A percentile compares a stretch with the other conserved stretches of the same genome.
Evolutionary conservation across 2,797 vertebrate species (phyloP).

Genomic region (Poecilia gillii): DNA sequence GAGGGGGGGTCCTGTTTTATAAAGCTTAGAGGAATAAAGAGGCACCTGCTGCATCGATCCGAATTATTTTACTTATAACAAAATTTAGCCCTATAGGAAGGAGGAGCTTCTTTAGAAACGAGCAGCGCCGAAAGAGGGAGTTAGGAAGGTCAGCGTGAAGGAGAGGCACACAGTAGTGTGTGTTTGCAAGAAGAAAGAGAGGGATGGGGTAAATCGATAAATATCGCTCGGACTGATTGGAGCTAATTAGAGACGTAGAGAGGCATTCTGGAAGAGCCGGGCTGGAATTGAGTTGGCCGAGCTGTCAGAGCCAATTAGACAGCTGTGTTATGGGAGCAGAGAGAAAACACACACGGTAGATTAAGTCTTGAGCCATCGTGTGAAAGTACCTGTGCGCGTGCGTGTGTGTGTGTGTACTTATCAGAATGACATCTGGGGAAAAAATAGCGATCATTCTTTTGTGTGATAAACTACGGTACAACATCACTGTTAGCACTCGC

Average conservation of each 20-base stretch:
- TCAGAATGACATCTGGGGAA: conserved; percentile 28
- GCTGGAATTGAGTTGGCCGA: conserved; percentile 74
- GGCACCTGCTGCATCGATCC: conserved; percentile 80
- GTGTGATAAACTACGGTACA: conserved; percentile 55
- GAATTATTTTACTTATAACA: conserved; percentile 78
- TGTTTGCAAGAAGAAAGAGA: conserved; percentile 5
- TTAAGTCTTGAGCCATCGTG: conserved; percentile 45
- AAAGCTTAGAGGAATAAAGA: conserved; percentile 69
- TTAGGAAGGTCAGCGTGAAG: conserved; percentile 24
- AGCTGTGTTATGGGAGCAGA: conserved; percentile 70
- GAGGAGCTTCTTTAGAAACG: conserved; percentile 68
- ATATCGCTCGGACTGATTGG: conserved; percentile 82
- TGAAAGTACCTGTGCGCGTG: conserved; percentile 13
- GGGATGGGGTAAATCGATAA: conserved; percentile 77
- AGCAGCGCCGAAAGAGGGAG: conserved; percentile 30
- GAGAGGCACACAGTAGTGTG: conserved; percentile 8
- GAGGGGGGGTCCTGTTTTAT: conserved; percentile 55
- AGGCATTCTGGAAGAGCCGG: conserved; percentile 67
- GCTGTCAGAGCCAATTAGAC: conserved; percentile 82
- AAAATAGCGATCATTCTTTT: conserved; percentile 45
- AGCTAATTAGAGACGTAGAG: conserved; percentile 80
- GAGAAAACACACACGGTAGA: conserved; percentile 74
- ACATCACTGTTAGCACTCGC: conserved; percentile 50
- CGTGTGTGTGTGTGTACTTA: conserved; percentile 9
- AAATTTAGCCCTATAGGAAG: conserved; percentile 64